A percentile compares a stretch with the other conserved stretches of the same genome.
Conservation (phyloP, 2,113 vertebrate species). For the Oophaga pumilio region DNA sequence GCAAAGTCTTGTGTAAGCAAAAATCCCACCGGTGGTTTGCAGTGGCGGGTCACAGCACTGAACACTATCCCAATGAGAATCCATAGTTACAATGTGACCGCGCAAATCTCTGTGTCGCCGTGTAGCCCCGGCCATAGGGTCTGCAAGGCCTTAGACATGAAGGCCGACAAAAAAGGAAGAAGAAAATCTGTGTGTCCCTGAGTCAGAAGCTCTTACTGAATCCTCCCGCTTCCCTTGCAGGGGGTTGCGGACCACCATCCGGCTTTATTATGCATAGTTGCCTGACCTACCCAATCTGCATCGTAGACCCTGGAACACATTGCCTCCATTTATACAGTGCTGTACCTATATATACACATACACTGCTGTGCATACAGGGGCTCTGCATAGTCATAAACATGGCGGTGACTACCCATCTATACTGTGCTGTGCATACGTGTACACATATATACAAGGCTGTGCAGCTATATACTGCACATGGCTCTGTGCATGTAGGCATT, state of each 20-base stretch:
- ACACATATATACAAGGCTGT: slow-evolving; percentile 23
- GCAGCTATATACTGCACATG: slow-evolving; percentile 19
- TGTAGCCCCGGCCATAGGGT: no score
- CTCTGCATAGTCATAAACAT: not conserved
- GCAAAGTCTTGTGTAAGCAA: no score
- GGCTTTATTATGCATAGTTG: slow-evolving; percentile 17
- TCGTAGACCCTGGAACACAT: slow-evolving; percentile 8
- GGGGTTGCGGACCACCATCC: not conserved
- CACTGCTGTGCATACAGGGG: slow-evolving; percentile 28
- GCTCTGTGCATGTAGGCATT: slow-evolving; percentile 12
- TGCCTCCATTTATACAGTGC: slow-evolving; percentile 35
- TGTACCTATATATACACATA: slow-evolving; percentile 17
- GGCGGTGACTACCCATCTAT: not conserved
- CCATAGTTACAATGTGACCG: no score
- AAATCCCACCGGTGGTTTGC: no score
- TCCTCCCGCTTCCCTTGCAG: not conserved
- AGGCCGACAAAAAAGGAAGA: slow-evolving; percentile 17
- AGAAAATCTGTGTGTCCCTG: slow-evolving; percentile 47
- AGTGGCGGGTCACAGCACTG: no score
- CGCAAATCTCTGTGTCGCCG: no score
- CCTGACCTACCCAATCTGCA: not conserved
- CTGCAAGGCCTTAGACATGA: slow-evolving; percentile 4
- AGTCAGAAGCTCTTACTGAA: slow-evolving; percentile 38
- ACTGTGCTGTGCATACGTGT: not conserved
- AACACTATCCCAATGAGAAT: no score